phyloP scores from a whole-genome alignment of 2,113 vertebrate genomes.

The Aythya baeri region DNA sequence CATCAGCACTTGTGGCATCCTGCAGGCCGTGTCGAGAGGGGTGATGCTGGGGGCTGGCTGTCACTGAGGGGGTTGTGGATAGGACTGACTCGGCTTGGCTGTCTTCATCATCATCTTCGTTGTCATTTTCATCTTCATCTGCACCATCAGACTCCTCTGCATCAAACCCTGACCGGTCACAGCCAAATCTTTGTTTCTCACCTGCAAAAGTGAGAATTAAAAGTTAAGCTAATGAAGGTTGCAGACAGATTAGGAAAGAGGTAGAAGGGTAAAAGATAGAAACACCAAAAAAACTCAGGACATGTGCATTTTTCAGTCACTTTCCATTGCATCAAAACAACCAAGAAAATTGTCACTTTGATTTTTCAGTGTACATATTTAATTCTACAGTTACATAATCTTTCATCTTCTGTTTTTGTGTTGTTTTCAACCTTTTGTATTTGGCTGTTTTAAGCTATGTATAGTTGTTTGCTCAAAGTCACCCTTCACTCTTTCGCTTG shows the following conservation, averaged over 20 bases:
- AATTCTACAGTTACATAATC: background rate
- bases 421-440: background rate
- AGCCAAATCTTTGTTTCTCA: conserved; percentile 85
- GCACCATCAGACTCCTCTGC: conserved; percentile 92
- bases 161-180: conserved; percentile 88
- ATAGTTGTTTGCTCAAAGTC: background rate
- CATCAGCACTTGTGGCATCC: conserved; percentile 64
- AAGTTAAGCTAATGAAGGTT: background rate
- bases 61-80: conserved; percentile 91
- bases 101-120: conserved; percentile 97
- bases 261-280: background rate
- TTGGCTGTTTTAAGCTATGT: background rate
- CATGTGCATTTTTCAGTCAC: background rate
- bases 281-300: background rate
- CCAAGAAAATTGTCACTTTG: background rate
- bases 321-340: background rate
- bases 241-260: background rate
- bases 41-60: conserved; percentile 93
- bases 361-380: background rate
- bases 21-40: conserved; percentile 73
- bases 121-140: conserved; percentile 93
- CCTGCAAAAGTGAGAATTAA: conserved; percentile 70
- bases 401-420: background rate
- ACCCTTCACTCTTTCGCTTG: background rate
- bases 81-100: conserved; percentile 94